Evolutionary conservation across 1,140 invertebrate species (phyloP).

Genomic region (Penaeus chinensis): DNA sequence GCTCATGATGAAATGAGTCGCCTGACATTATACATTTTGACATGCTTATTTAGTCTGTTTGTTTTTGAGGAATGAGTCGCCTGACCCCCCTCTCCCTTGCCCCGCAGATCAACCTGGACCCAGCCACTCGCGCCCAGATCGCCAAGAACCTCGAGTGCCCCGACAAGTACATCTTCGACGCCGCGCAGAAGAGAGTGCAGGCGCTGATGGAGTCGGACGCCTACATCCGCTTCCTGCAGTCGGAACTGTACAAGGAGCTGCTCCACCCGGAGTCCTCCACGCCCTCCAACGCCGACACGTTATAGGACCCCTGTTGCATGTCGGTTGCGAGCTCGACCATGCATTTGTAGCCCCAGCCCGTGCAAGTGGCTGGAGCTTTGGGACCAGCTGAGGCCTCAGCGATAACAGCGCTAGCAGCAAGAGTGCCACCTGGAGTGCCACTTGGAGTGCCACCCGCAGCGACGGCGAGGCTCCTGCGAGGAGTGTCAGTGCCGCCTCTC

Average conservation of each 20-base stretch:
- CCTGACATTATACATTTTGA: background rate
- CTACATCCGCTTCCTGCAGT: conserved; percentile 73
- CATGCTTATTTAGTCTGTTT: no score
- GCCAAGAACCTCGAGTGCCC: conserved; percentile 67
- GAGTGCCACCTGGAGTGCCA: no score
- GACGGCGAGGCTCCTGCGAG: no score
- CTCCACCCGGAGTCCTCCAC: conserved; percentile 66
- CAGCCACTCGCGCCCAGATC: conserved; percentile 70
- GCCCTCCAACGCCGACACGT: conserved; percentile 48
- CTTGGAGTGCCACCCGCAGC: no score
- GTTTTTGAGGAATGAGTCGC: background rate
- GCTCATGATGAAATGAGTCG: no score
- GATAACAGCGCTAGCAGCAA: no score
- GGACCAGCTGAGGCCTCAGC: no score
- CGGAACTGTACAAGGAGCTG: conserved; percentile 71
- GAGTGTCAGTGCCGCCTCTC: no score
- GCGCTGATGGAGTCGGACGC: conserved; percentile 74
- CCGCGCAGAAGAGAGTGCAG: conserved; percentile 73
- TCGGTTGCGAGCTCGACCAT: no score
- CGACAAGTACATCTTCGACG: conserved; percentile 71
- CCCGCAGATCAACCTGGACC: conserved; percentile 73
- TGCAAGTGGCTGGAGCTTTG: no score
- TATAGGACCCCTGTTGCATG: conserved; percentile 34
- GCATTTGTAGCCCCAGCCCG: no score
- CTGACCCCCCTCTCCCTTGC: conserved; percentile 32